phyloP scores from a whole-genome alignment of 2,113 vertebrate species.

The Smithornis capensis region DNA sequence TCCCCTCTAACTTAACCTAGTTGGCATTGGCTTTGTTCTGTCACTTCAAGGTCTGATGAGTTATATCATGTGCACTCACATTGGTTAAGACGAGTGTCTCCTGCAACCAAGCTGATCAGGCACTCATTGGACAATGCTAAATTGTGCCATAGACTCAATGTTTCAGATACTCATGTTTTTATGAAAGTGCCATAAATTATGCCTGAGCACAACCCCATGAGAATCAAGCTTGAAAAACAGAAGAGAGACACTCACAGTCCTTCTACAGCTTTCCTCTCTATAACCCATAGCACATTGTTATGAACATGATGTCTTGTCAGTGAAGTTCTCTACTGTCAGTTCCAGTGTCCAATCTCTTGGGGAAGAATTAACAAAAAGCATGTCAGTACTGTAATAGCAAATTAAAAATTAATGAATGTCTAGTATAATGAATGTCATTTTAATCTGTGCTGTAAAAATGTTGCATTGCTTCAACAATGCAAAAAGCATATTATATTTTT shows the following conservation, averaged over 20 bases:
- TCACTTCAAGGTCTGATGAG: background rate
- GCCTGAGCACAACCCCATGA: background rate
- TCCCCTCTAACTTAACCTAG: background rate
- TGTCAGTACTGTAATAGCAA: background rate
- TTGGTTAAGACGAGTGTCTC: background rate
- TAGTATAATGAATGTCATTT: background rate
- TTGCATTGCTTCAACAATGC: background rate
- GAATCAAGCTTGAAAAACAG: background rate
- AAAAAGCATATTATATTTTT: background rate
- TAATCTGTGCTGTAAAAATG: background rate
- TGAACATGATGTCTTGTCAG: background rate
- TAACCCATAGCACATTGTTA: background rate
- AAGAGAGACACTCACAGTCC: background rate
- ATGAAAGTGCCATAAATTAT: background rate
- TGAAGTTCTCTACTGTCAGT: background rate
- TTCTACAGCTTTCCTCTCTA: background rate
- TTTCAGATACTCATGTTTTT: background rate
- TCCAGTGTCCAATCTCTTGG: background rate
- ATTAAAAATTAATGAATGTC: background rate
- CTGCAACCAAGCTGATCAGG: background rate
- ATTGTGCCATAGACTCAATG: background rate
- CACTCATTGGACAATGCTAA: background rate
- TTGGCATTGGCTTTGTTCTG: background rate
- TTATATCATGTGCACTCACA: rapidly evolving
- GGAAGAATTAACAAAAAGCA: background rate